Base-by-base conservation (phyloP, 2,797 vertebrate genomes). In the Acestrorhynchus altus region DNA sequence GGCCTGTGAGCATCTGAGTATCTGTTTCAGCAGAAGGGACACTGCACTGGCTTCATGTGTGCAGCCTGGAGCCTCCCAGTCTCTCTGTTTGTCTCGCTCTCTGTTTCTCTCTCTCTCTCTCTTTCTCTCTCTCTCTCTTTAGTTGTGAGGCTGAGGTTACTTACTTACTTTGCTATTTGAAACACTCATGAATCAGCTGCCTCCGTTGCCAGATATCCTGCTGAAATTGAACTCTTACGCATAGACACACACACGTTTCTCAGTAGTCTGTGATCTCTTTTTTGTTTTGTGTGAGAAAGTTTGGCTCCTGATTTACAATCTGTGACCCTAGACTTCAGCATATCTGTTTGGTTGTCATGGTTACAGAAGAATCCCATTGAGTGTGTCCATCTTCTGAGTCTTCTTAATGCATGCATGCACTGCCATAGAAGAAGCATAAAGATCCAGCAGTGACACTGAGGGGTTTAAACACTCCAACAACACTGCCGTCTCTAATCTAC, bases 341-440 rank as follows among this genome's bases (percentile, higher is more conserved):
- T 89, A 86, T 85, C 82, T 86, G 76, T 54, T 77, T 64, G 81
- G 90, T 91, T 90, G 88, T 87, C 89, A 92, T 90, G 85, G 82
- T 83, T 87, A 88, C 87, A 83, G 87, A 87, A 80, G 86, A 88
- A 88, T 60, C 87, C 65, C 67, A 87, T 76, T 82, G 86, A 85
- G 52, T 83, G 81, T 60, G 40, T 57, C 76, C 66, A 78, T 65
- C 42, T 74, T 73, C 51, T 83, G 83, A 56, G 57, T 54, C 51
- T n/a, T n/a, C n/a, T n/a, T n/a, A n/a, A n/a, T 66, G 70, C 52
- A 72, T 51, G 39, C 68, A 74, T n/a, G n/a, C n/a, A n/a, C n/a
- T n/a, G n/a, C n/a, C n/a, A n/a, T n/a, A n/a, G n/a, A n/a, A n/a
- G n/a, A n/a, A n/a, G n/a, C n/a, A n/a, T n/a, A n/a, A n/a, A n/a